Evolutionary conservation across 2,113 vertebrate species (phyloP), one percentile per base, ranked within the genome.

Genomic region (Bubo scandiacus): DNA sequence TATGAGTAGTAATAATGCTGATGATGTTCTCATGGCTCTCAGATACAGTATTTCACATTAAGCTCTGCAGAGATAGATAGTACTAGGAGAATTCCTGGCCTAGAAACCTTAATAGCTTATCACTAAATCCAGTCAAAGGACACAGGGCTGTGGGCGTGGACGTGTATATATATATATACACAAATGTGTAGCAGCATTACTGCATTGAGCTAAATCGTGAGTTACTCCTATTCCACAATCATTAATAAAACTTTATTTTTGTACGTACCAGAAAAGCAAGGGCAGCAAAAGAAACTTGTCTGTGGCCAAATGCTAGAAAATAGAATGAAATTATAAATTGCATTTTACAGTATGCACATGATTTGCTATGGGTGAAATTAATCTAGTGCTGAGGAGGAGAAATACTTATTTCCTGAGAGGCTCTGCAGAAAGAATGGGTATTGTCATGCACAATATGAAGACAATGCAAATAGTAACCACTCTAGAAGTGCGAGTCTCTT

Each of bases 201-300:
- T 51, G 36, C 36, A 26, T 91, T 77, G 94, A 87, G 29, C 9
- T 83, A 72, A 88, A 84, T 43, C 1, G 2, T 11, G 7, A 67
- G 5, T 78, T 65, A 58, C 26, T 84, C 40, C 32, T 73, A 30
- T 77, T 81, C 29, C 49, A 61, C 30, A 75, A 11, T 54, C 34
- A 72, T 74, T 63, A 70, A 73, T 82, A 68, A 93, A 61, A 86
- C 36, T 68, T 55, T 13, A 6, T 42, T 81, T 90, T 72, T 45
- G 54, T 97, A 98, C 98, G 0, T 98, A 98, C 98, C 98, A 99
- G 94, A 95, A 98, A 98, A 90, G 88, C 96, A 83, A 98, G 92
- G 66, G 97, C 95, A 96, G 98, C 97, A 57, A 98, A 88, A 85
- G 55, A 96, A 57, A 98, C 85, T 98, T 99, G 98, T 80, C 95